A percentile compares a stretch with the other conserved stretches of the same genome.
These are phyloP conservation scores for Spizella passerina DNA, from an alignment of 2,797 vertebrate genomes.

Conservation along the genomic window DNA sequence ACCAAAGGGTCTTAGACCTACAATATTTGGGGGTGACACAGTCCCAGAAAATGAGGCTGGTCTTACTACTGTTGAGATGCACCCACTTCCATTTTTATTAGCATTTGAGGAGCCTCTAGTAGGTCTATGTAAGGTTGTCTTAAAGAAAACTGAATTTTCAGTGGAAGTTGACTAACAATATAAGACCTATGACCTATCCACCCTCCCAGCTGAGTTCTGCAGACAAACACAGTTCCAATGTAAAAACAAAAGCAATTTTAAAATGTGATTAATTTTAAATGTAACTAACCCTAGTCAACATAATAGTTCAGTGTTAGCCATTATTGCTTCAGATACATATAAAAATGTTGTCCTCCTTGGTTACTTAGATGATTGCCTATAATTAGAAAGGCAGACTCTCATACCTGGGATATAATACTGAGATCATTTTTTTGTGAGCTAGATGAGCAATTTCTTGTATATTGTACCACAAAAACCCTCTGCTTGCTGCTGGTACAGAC, in stretches of 20 bases:
- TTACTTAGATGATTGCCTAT: background rate
- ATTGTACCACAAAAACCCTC: background rate
- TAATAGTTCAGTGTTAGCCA: background rate
- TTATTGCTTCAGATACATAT: background rate
- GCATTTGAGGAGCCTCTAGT: background rate
- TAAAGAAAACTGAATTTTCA: background rate
- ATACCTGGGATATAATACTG: background rate
- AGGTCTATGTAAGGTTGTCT: background rate
- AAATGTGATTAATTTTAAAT: background rate
- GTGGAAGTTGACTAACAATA: background rate
- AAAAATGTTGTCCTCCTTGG: background rate
- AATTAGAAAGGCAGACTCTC: background rate
- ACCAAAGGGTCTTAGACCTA: background rate
- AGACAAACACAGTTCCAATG: background rate
- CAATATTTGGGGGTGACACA: background rate
- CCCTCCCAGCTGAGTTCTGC: background rate
- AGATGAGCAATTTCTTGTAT: background rate
- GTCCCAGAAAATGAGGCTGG: background rate
- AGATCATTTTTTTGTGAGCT: background rate
- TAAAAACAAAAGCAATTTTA: background rate
- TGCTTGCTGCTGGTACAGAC: background rate
- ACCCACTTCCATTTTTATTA: background rate
- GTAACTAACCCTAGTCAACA: background rate
- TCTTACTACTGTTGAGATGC: background rate
- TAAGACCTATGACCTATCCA: background rate